phyloP scores from a whole-genome alignment of 2,888 invertebrate species.

The Gryllus longicercus region DNA sequence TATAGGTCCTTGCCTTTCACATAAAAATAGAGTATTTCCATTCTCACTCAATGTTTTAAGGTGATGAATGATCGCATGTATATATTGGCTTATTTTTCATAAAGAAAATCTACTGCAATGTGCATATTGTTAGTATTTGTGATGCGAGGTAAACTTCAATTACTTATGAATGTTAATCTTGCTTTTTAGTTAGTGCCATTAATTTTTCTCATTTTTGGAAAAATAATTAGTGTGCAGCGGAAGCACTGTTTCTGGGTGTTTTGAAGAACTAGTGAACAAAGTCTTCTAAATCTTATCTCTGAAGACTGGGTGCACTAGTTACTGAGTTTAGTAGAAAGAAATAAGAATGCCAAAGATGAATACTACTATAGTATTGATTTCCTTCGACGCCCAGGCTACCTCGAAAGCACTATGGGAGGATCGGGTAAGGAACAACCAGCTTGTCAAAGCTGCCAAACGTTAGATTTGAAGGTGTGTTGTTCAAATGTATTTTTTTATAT shows the following conservation, averaged over 20 bases:
- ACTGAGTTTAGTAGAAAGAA: slow-evolving; percentile 19
- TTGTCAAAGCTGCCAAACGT: slow-evolving; percentile 31
- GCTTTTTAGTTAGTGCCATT: slow-evolving; percentile 2
- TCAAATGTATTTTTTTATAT: not conserved
- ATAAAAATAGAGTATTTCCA: not conserved
- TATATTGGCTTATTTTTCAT: slow-evolving; percentile 19
- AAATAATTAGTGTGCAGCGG: not conserved
- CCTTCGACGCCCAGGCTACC: slow-evolving; percentile 22
- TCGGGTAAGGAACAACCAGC: slow-evolving; percentile 30
- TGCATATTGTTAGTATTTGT: not conserved
- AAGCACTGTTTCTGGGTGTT: slow-evolving; percentile 21
- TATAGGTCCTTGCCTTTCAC: not conserved
- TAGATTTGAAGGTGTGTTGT: slow-evolving; percentile 26
- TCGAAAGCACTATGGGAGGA: slow-evolving; percentile 12
- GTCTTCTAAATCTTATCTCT: not conserved
- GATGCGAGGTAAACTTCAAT: slow-evolving; percentile 1
- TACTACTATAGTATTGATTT: slow-evolving; percentile 22
- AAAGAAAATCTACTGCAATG: not conserved
- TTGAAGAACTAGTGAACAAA: not conserved
- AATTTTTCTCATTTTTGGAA: not conserved
- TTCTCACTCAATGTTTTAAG: not conserved
- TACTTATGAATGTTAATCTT: not conserved
- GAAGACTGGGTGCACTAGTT: not conserved
- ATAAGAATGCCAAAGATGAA: slow-evolving; percentile 24
- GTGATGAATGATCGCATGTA: slow-evolving; percentile 18